Conservation (phyloP, 2,113 vertebrate species). For the Catharus fuscescens region DNA sequence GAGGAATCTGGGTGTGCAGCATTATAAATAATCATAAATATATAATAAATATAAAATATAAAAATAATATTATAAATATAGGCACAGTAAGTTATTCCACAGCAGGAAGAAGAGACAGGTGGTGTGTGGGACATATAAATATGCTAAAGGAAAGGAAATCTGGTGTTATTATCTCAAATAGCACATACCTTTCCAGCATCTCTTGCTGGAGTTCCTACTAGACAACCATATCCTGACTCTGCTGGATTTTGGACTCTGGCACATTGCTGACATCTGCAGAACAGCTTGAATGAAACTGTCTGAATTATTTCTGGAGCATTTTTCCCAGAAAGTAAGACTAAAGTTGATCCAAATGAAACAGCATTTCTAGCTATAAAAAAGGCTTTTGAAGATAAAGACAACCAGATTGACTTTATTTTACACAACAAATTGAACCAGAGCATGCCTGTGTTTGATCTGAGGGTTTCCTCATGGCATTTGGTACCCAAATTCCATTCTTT, state of each 20-base stretch:
- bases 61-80: background rate
- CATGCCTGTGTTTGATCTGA: background rate
- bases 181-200: constrained; percentile 25
- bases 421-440: background rate
- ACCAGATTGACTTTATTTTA: constrained; percentile 7
- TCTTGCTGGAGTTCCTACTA: background rate
- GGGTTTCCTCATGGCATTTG: background rate
- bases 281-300: constrained; percentile 16
- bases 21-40: background rate
- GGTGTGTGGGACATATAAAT: background rate
- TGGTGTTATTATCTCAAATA: constrained; percentile 11
- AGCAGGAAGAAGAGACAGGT: background rate
- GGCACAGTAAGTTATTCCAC: background rate
- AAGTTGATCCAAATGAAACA: background rate
- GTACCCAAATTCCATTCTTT: background rate
- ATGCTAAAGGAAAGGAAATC: constrained; percentile 31
- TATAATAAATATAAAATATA: no score
- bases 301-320: constrained; percentile 30
- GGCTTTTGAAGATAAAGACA: background rate
- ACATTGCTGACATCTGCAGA: constrained; percentile 36
- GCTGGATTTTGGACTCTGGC: constrained; percentile 5
- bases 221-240: background rate
- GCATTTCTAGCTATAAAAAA: constrained; percentile 11
- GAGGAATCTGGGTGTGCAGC: background rate
- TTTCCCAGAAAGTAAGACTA: constrained; percentile 27